phyloP scores from a whole-genome alignment of 1,140 invertebrate species.

The Cardiocondyla obscurior region DNA sequence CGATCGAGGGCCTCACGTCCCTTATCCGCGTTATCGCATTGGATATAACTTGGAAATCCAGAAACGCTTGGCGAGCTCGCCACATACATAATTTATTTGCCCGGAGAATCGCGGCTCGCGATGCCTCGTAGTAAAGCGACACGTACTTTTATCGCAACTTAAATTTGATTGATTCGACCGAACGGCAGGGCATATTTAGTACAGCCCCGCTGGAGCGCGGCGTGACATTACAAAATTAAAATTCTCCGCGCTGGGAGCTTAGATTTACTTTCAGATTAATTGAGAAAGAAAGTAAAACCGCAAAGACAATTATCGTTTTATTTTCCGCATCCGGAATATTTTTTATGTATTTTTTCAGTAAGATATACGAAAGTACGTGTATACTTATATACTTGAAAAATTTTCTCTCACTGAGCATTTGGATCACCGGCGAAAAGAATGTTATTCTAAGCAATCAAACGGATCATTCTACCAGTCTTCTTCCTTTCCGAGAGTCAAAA shows the following conservation, averaged over 20 bases:
- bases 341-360: neutral
- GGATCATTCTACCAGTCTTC: slow-evolving; percentile 30
- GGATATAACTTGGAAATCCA: slow-evolving; percentile 58
- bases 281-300: neutral
- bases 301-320: neutral
- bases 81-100: slow-evolving; percentile 37
- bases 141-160: slow-evolving; percentile 15
- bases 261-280: neutral
- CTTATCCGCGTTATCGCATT: slow-evolving; percentile 68
- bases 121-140: slow-evolving; percentile 15
- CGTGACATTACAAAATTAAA: neutral
- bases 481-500: slow-evolving; percentile 55
- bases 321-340: neutral
- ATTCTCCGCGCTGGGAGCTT: too few species aligned
- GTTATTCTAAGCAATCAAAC: slow-evolving; percentile 63
- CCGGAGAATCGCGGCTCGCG: neutral
- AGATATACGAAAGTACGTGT: neutral
- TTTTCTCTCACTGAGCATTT: neutral
- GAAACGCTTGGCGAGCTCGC: slow-evolving; percentile 46
- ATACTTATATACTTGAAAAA: neutral
- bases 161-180: slow-evolving; percentile 21
- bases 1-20: slow-evolving; percentile 67
- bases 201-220: neutral
- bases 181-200: slow-evolving; percentile 33
- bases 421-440: slow-evolving; percentile 16